Evolutionary conservation across 2,888 invertebrate genomes (phyloP).

Genomic region (Brachyopa scutellaris): DNA sequence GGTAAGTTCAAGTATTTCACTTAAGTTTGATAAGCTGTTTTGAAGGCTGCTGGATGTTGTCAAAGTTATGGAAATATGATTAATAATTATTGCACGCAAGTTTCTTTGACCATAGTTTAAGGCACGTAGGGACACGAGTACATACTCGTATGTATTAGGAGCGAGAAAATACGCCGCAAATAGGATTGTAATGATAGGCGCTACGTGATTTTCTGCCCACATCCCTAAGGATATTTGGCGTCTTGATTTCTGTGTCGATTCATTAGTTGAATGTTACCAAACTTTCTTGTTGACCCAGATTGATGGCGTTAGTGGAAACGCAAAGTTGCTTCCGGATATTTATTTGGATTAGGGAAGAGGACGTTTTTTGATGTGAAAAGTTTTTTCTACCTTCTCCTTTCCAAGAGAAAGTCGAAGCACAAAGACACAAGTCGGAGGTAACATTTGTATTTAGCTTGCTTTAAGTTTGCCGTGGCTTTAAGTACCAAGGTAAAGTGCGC

Average conservation of each 20-base stretch:
- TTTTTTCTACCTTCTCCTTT: too few relatives aligned
- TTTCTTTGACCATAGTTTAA: not conserved
- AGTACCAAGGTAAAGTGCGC: too few relatives aligned
- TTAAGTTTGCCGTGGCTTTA: too few relatives aligned
- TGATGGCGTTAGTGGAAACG: not conserved
- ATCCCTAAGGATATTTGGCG: not conserved
- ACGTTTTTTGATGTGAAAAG: not conserved
- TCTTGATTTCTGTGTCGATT: not conserved
- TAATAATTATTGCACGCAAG: not conserved
- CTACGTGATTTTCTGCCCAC: not conserved
- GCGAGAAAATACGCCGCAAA: not conserved
- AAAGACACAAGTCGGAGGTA: too few relatives aligned
- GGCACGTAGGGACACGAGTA: too few relatives aligned
- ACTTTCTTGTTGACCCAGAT: not conserved
- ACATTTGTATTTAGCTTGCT: too few relatives aligned
- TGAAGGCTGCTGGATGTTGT: not conserved
- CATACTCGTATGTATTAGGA: too few relatives aligned
- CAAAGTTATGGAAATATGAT: not conserved
- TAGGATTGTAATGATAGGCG: not conserved
- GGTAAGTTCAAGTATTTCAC: constrained; percentile 80
- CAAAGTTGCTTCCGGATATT: not conserved
- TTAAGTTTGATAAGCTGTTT: constrained; percentile 1
- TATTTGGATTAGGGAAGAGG: too few relatives aligned
- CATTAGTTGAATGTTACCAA: not conserved
- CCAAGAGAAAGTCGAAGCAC: too few relatives aligned